Evolutionary conservation across 64 coral and sea anemone species (phyloP).

Genomic region (Hydrozoanthus tunicans): DNA sequence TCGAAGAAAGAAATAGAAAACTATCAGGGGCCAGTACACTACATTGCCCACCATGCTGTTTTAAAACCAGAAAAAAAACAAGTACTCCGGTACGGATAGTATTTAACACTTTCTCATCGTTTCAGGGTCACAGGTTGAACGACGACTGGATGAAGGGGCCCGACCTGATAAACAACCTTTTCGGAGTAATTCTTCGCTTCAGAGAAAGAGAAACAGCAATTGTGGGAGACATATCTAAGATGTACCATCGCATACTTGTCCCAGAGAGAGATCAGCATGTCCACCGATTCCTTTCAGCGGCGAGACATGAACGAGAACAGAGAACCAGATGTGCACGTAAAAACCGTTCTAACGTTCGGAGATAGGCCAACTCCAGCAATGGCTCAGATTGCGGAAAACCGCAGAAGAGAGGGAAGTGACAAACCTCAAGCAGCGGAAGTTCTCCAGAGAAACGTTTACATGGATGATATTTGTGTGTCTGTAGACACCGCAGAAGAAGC

Average conservation of each 20-base stretch:
- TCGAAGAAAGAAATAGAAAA: conserved; percentile 45
- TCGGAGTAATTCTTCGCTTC: conserved; percentile 49
- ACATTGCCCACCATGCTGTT: conserved; percentile 51
- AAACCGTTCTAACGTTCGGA: conserved; percentile 60
- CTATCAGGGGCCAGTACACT: conserved; percentile 28
- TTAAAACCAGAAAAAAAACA: conserved; percentile 11
- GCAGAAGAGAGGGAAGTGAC: conserved; percentile 11
- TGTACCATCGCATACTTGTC: conserved; percentile 39
- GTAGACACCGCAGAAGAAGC: conserved; percentile 27
- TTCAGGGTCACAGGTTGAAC: conserved; percentile 35
- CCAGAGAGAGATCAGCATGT: conserved; percentile 36
- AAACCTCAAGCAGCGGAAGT: conserved; percentile 37
- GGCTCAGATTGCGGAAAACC: conserved; percentile 24
- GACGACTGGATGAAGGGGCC: conserved; percentile 57
- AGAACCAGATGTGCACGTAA: conserved; percentile 51
- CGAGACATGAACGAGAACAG: conserved; percentile 23
- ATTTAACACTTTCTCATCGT: conserved; percentile 36
- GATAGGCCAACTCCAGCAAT: conserved; percentile 51
- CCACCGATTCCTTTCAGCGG: conserved; percentile 42
- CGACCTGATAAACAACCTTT: conserved; percentile 31
- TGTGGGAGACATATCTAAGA: conserved; percentile 49
- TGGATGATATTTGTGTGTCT: conserved; percentile 50
- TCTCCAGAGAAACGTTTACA: not conserved
- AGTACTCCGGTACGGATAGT: conserved; percentile 17
- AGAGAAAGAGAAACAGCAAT: conserved; percentile 30